These are phyloP conservation scores for Drosophila erecta DNA, from an alignment of 1,140 invertebrate genomes.

Conservation along the genomic window DNA sequence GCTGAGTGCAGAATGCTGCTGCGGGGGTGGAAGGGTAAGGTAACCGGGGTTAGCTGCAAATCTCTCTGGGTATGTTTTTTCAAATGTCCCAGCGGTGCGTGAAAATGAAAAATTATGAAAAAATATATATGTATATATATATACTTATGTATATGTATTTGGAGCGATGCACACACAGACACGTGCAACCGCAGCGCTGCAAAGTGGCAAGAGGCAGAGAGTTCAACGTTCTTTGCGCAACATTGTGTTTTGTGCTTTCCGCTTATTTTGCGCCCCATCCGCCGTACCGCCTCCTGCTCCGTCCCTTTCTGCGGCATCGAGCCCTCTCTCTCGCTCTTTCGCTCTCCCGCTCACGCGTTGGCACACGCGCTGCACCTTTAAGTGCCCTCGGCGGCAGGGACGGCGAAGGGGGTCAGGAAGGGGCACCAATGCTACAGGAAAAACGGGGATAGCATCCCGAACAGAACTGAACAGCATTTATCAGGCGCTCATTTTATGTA, in stretches of 20 bases:
- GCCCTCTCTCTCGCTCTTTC: neutral
- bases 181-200: conserved; percentile 22
- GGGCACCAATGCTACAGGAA: conserved; percentile 33
- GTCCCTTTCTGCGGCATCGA: neutral
- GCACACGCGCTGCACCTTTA: conserved; percentile 82
- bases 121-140: conserved; percentile 24
- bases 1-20: conserved; percentile 67
- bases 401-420: conserved; percentile 33
- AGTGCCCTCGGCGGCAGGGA: conserved; percentile 53
- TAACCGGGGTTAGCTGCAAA: conserved; percentile 54
- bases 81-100: conserved; percentile 80
- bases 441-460: conserved; percentile 29
- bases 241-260: conserved; percentile 82
- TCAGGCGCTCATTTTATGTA: conserved; percentile 1
- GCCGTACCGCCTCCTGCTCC: conserved; percentile 7
- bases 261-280: conserved; percentile 71
- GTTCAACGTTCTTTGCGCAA: conserved; percentile 82
- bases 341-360: conserved; percentile 54
- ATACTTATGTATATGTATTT: neutral
- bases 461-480: conserved; percentile 43
- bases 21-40: conserved; percentile 10
- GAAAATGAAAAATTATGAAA: conserved; percentile 82
- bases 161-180: conserved; percentile 4
- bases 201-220: conserved; percentile 50
- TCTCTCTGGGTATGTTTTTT: conserved; percentile 60